Percentiles rank a stretch among this genome's conserved stretches.
Evolutionary conservation across 2,888 invertebrate genomes (phyloP).

Genomic region (Ectropis crepuscularia): DNA sequence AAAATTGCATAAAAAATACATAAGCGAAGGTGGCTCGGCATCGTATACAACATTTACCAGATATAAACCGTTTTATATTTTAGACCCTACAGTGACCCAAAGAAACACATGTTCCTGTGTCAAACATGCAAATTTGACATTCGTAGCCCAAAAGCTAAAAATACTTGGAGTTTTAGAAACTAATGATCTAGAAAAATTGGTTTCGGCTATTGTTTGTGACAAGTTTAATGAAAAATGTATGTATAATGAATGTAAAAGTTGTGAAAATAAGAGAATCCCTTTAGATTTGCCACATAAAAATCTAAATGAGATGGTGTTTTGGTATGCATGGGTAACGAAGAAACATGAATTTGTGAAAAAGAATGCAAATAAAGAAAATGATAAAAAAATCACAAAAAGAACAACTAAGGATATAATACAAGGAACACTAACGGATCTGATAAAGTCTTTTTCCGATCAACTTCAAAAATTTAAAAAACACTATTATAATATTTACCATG

Average conservation of each 20-base stretch:
- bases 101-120: no score
- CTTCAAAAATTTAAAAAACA: conserved; percentile 19
- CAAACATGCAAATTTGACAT: no score
- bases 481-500: conserved; percentile 21
- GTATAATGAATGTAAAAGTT: conserved; percentile 2
- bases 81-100: no score
- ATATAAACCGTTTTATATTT: no score
- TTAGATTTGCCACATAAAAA: background rate
- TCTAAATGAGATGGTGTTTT: background rate
- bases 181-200: conserved; percentile 1
- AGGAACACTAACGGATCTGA: background rate
- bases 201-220: conserved; percentile 7
- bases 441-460: conserved; percentile 5
- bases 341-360: conserved; percentile 1
- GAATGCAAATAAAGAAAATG: background rate
- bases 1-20: no score
- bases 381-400: conserved; percentile 1
- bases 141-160: background rate
- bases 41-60: no score
- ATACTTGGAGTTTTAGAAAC: background rate
- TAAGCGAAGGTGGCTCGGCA: no score
- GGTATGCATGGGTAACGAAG: conserved; percentile 1
- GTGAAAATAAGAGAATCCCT: background rate
- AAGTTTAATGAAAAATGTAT: conserved; percentile 11
- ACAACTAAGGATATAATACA: background rate